Evolutionary conservation across 2,797 vertebrate species (phyloP).

Genomic region (Falco biarmicus): DNA sequence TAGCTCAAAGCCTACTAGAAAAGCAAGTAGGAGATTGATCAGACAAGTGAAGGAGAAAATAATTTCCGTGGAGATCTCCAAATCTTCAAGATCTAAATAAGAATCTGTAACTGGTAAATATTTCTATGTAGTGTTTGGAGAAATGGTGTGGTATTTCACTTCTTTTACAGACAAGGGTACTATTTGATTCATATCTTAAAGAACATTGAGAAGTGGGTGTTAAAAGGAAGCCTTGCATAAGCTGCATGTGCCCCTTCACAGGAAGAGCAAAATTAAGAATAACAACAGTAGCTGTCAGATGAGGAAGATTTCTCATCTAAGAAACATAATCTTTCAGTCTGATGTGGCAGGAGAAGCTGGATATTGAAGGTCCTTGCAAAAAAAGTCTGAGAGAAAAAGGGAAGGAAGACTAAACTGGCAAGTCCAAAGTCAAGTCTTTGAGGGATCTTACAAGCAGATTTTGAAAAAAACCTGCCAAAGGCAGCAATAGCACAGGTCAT

Average conservation of each 20-base stretch:
- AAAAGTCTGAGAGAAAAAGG: not conserved
- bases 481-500: not conserved
- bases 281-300: not conserved
- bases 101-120: not conserved
- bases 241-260: not conserved
- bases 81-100: not conserved
- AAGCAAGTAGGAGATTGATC: not conserved
- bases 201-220: not conserved
- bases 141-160: not conserved
- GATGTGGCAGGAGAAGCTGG: not conserved
- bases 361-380: not conserved
- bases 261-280: not conserved
- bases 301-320: not conserved
- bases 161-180: not conserved
- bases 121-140: not conserved
- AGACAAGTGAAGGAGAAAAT: not conserved
- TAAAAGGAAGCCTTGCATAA: not conserved
- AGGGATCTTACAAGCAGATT: not conserved
- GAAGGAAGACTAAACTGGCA: not conserved
- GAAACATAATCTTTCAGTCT: not conserved
- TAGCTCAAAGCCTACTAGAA: not conserved
- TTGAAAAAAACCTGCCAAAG: not conserved
- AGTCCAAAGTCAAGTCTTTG: not conserved
- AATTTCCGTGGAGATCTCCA: not conserved
- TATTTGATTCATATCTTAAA: not conserved